Evolutionary conservation across 1,140 invertebrate species (phyloP), one percentile per base, ranked within the genome.

Genomic region (Listronotus oregonensis): DNA sequence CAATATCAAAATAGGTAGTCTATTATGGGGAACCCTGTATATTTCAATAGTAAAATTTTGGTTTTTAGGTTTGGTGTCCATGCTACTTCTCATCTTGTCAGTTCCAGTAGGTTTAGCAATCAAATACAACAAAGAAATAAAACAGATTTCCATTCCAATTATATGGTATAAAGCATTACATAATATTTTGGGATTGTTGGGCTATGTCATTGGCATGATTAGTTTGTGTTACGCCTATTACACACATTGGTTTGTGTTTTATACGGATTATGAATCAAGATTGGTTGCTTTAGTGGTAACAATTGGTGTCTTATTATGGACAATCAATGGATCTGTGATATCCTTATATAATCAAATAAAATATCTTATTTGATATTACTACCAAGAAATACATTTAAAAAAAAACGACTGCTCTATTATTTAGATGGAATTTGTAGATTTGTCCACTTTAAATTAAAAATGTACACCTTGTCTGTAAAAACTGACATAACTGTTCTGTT

Each of bases 231-330:
- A 56, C 50, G 69, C 55, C 10, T 74, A 51, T 49, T 74, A 69
- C 43, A 74, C 72, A 21, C 40, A 69, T 42, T 74, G 73, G 73
- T 74, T 72, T 58, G 51, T 61, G 12, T 74, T 61, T 67, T 74
- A 64, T 18, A 72, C 71, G 18, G 42, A 43, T 21, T 60, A 52
- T 15, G 65, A 69, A 50, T 66, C 73, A 7, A 66, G 73, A 68
- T 34, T 68, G 15, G 46, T 55, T 44, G 69, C 71, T n/a, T 46
- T 72, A 11, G 51, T 73, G 34, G 65, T 64, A n/a, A 74, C 73
- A 8, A 55, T 69, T 54, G 10, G 66, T 6, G 64, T 50, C 27
- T 14, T 43, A 11, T 4, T 67, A 14, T 74, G 72, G 72, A 67
- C 70, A 0, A 18, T 74, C 12, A 72, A 72, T 69, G 64, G 63